A percentile compares a stretch with the other conserved stretches of the same genome.
These are phyloP conservation scores for Cremastobaeus sp. DNA, from an alignment of 2,888 invertebrate genomes.

Conservation along the genomic window DNA sequence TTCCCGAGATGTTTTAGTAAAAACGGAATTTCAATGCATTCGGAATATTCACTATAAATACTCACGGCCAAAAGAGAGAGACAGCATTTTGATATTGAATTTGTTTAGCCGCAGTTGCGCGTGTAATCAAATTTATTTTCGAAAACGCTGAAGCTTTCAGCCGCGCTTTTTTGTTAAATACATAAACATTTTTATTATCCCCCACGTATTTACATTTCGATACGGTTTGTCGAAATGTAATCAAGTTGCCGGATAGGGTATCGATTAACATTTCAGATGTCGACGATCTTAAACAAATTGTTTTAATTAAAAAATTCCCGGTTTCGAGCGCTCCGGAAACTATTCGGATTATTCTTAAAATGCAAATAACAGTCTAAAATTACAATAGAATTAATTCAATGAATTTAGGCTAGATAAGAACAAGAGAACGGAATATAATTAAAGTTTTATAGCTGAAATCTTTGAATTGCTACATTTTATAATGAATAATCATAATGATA, in stretches of 20 bases:
- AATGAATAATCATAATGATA: too few relatives aligned
- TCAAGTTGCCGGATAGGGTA: constrained; percentile 1
- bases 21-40: constrained; percentile 28
- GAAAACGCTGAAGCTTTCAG: constrained; percentile 7
- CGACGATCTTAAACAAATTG: constrained; percentile 19
- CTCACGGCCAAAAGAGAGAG: background rate
- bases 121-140: constrained; percentile 19
- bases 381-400: background rate
- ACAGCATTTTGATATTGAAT: constrained; percentile 16
- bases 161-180: constrained; percentile 4
- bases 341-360: constrained; percentile 9
- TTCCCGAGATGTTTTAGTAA: constrained; percentile 24
- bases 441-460: too few relatives aligned
- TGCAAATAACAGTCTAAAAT: constrained; percentile 3
- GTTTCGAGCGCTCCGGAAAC: constrained; percentile 8
- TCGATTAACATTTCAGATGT: constrained; percentile 33
- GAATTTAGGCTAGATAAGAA: constrained; percentile 1
- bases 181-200: constrained; percentile 7
- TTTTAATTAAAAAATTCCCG: constrained; percentile 28
- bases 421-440: background rate
- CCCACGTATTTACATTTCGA: background rate
- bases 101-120: constrained; percentile 17
- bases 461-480: too few relatives aligned
- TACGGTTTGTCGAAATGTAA: constrained; percentile 8
- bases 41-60: constrained; percentile 22